These are phyloP conservation scores for Coelogynopora nodosa DNA, from an alignment of 2,888 invertebrate species.

Conservation along the genomic window DNA sequence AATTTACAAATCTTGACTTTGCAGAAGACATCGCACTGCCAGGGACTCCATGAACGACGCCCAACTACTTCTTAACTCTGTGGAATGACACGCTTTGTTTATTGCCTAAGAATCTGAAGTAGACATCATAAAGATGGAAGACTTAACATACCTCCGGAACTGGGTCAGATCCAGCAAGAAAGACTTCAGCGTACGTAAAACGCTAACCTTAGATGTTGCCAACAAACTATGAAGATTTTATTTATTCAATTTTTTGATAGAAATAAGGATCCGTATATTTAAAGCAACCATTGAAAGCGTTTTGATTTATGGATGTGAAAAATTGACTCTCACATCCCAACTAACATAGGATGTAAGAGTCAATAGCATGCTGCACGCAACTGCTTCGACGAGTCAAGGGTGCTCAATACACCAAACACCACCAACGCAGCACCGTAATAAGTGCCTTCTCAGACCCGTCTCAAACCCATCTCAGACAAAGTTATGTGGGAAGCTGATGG, in stretches of 20 bases:
- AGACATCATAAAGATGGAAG: background rate
- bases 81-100: background rate
- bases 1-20: too few species aligned
- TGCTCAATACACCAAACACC: background rate
- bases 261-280: background rate
- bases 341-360: background rate
- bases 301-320: background rate
- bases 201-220: too few species aligned
- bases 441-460: background rate
- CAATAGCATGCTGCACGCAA: background rate
- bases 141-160: background rate
- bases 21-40: background rate
- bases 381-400: background rate
- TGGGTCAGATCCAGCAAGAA: background rate
- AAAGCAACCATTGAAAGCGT: background rate
- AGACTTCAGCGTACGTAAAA: too few species aligned
- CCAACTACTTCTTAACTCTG: background rate
- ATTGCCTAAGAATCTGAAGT: background rate
- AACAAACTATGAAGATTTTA: too few species aligned
- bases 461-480: background rate
- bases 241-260: background rate
- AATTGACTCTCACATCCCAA: background rate
- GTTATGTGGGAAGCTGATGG: background rate
- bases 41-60: background rate
- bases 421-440: background rate